Base-by-base conservation (phyloP, 2,888 invertebrate species). In the Chalcosyrphus nemorum region DNA sequence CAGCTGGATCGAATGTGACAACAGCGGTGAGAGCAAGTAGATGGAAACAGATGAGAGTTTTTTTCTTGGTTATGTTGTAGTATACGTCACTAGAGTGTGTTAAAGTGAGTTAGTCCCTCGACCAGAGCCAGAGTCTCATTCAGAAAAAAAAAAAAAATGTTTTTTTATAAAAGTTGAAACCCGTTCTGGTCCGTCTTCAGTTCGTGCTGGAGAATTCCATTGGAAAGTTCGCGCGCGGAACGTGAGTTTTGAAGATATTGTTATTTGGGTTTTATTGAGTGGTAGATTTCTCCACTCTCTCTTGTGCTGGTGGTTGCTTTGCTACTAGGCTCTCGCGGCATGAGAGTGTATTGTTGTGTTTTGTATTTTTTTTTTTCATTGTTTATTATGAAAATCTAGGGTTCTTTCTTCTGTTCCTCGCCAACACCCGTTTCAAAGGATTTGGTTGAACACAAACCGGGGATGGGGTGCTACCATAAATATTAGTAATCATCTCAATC, bases 151-250 rank as follows among this genome's bases (percentile, higher is more conserved):
- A n/a, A n/a, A n/a, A n/a, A n/a, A n/a, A n/a, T 3, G 32, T 35
- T 38, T 65, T 66, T 35, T 27, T 56, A 52, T 61, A 80, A 80
- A 80, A 76, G 57, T 32, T 68, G 68, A 71, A 80, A 72, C 70
- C 65, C 74, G 75, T 86, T 86, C 80, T 78, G 76, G 52, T 82
- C 78, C 70, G 75, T 74, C 65, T 82, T 86, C 72, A 86, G 80
- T 86, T 71, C 54, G 66, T 71, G 77, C 76, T 81, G 82, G 78
- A 74, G 78, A 80, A 80, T 86, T 82, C 80, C 59, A 65, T 70
- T 76, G 82, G 78, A 86, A 86, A 81, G 86, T 86, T 81, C 71
- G 78, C 76, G 76, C 72, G 80, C 63, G 72, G 61, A 50, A 72
- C 66, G 35, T 66, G 32, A 72, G 61, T 61, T 47, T 17, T 24